Conservation (phyloP, 2,797 vertebrate genomes). For the Buceros bicornis region DNA sequence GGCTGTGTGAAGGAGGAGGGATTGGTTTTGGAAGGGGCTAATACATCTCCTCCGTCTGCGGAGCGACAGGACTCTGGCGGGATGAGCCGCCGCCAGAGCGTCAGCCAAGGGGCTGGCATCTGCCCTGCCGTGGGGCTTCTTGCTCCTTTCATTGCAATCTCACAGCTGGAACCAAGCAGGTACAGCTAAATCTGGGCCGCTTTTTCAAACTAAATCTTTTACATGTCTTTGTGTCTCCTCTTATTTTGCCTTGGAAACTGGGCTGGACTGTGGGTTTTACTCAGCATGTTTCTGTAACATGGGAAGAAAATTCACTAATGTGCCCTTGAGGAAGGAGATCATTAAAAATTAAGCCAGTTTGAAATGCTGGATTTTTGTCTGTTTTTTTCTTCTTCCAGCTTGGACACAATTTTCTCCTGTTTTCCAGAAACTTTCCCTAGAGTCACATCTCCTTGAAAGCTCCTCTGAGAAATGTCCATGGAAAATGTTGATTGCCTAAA, state of each 20-base stretch:
- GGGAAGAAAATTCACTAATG: neutral
- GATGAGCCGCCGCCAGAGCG: neutral
- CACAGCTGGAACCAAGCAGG: neutral
- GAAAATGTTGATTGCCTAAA: neutral
- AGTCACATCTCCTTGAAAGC: neutral
- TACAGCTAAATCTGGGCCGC: neutral
- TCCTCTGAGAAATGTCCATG: neutral
- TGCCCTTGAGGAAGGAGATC: slow-evolving; percentile 8
- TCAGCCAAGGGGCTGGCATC: neutral
- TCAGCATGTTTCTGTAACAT: neutral
- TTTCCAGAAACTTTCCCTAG: neutral
- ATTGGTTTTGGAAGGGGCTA: neutral
- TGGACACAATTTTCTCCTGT: neutral
- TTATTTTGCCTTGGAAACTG: neutral
- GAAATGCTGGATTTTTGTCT: neutral
- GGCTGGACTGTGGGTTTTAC: neutral
- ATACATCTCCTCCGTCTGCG: neutral
- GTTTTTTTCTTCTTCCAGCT: neutral
- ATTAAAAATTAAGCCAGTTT: neutral
- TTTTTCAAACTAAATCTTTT: neutral
- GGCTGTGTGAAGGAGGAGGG: neutral
- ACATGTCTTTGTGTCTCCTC: neutral
- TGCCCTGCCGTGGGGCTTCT: neutral
- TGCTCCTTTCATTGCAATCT: neutral
- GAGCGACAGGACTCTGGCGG: neutral